Evolutionary conservation across 2,113 vertebrate species (phyloP), one percentile per base, ranked within the genome.

Genomic region (Desmodus rotundus): DNA sequence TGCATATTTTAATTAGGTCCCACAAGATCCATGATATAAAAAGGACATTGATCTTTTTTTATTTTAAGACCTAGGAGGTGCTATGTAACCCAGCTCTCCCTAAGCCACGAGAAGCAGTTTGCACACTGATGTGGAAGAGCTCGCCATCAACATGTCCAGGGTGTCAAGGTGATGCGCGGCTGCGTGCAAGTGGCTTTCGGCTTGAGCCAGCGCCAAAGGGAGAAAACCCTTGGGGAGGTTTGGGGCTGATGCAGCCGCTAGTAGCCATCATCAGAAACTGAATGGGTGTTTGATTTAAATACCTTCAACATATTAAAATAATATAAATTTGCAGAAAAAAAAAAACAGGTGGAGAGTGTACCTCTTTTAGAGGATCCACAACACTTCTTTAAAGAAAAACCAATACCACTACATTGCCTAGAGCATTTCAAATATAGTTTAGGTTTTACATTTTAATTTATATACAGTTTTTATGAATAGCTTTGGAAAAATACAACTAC

Each of bases 1-100:
- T 70, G 36, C 41, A 81, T 81, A 88, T 83, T 93, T 88, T 93
- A 86, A 92, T 61, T 91, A 82, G 74, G 41, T 76, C 70, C 68
- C 43, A 76, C 22, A 47, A 80, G 85, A 84, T 22, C 10, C 38
- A 70, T 26, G 67, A 26, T 54, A 41, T 63, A 91, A 94, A 52
- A 86, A 87, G n/a, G n/a, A 36, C 38, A 20, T 17, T 52, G 17
- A 45, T 68, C 13, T n/a, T 36, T 90, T 90, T 82, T 96, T 72
- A 56, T 70, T 80, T 77, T 56, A 89, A 91, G 36, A 80, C 7
- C 24, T 41, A 67, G 47, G 12, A 84, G 19, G 17, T 78, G 8
- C 33, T 73, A 7, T 68, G 11, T 67, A 77, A 85, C 13, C 58
- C n/a, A 92, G 50, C 33, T 61, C 31, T 54, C 47, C 47, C 26